Conservation (phyloP, 2,797 vertebrate genomes). For the Vultur gryphus region DNA sequence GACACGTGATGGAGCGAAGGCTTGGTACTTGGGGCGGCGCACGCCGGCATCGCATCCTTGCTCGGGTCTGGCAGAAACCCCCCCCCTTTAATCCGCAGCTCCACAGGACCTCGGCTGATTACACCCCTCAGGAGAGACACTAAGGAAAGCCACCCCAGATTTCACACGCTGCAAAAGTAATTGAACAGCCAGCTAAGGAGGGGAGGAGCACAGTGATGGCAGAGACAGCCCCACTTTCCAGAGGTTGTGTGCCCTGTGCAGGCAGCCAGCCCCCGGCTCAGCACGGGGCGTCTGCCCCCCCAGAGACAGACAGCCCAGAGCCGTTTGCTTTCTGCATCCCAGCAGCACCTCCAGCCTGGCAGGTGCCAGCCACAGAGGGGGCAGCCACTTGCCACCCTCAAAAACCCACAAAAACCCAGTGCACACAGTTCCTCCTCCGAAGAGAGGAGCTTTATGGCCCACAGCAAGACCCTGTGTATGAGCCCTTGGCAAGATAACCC, state of each 20-base stretch:
- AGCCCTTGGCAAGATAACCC: neutral
- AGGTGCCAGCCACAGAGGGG: neutral
- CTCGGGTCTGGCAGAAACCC: neutral
- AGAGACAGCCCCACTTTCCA: no score
- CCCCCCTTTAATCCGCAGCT: neutral
- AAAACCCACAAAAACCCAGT: rapidly evolving
- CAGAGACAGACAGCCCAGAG: neutral
- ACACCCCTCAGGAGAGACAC: neutral
- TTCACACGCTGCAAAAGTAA: neutral
- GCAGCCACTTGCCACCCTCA: rapidly evolving
- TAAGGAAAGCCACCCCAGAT: neutral
- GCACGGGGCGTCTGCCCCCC: neutral
- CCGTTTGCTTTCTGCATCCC: neutral
- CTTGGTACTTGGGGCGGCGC: rapidly evolving
- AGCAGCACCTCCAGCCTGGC: neutral
- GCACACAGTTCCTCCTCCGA: rapidly evolving
- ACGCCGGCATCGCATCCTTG: neutral
- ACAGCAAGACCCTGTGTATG: rapidly evolving
- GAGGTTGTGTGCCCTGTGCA: neutral
- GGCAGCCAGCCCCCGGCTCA: neutral
- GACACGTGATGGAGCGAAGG: neutral
- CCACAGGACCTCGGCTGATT: neutral
- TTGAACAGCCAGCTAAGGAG: neutral
- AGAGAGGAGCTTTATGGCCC: no score
- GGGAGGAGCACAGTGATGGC: neutral